A percentile compares a stretch with the other conserved stretches of the same genome.
These are phyloP conservation scores for Chromoteleia sp. DNA, from an alignment of 2,888 invertebrate genomes.

Conservation along the genomic window DNA sequence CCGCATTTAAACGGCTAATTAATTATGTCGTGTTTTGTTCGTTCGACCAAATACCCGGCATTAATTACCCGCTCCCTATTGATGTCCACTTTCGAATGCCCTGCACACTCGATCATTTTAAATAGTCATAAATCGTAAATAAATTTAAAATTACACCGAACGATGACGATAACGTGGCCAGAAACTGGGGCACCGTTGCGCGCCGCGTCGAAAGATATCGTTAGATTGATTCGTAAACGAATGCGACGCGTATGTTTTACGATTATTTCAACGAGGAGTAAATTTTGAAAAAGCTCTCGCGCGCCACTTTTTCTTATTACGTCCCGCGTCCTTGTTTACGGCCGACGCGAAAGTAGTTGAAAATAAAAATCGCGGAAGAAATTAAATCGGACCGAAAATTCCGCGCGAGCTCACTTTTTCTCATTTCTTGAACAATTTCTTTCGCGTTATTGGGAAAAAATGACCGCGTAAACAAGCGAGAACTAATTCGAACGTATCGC, in stretches of 20 bases:
- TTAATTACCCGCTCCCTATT: constrained; percentile 50
- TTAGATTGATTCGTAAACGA: no score
- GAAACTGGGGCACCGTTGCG: no score
- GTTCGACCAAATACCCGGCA: constrained; percentile 54
- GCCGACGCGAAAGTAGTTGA: constrained; percentile 15
- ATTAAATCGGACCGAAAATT: constrained; percentile 21
- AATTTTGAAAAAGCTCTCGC: no score
- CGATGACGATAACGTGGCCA: constrained; percentile 1
- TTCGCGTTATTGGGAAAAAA: constrained; percentile 39
- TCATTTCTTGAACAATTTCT: constrained; percentile 21
- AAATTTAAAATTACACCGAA: constrained; percentile 20
- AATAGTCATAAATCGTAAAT: constrained; percentile 30
- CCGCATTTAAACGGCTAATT: constrained; percentile 63
- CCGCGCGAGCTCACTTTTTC: constrained; percentile 6
- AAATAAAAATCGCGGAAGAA: constrained; percentile 10
- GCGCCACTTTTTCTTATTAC: constrained; percentile 1
- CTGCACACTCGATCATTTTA: constrained; percentile 42
- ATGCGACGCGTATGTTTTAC: no score
- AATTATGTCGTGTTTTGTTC: constrained; percentile 64
- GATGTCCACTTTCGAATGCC: constrained; percentile 51
- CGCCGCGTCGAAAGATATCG: no score
- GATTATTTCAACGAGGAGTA: no score
- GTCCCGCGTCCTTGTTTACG: not conserved
- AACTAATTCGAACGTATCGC: constrained; percentile 56
- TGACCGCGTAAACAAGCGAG: constrained; percentile 53